phyloP scores from a whole-genome alignment of 2,797 vertebrate genomes.

The Sebastes melanostomus region DNA sequence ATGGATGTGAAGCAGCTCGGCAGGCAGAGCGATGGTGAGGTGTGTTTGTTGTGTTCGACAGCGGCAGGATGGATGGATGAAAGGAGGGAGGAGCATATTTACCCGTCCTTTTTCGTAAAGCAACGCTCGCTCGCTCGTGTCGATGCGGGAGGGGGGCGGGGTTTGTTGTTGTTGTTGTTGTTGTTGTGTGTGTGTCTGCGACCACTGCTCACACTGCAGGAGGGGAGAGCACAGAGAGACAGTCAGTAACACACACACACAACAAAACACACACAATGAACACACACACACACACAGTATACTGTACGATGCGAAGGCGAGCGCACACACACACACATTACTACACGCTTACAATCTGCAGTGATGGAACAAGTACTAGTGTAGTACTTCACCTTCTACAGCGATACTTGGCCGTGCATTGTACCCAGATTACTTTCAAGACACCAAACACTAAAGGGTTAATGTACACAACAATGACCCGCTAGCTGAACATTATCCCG shows the following conservation, averaged over 20 bases:
- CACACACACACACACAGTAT: neutral
- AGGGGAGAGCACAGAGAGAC: slow-evolving; percentile 66
- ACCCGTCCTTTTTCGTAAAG: slow-evolving; percentile 66
- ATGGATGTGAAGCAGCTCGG: no score
- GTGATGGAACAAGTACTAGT: no score
- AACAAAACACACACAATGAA: neutral
- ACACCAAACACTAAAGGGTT: no score
- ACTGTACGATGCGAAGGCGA: no score
- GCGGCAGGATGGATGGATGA: slow-evolving; percentile 9
- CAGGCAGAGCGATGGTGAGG: neutral
- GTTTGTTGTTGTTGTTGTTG: slow-evolving; percentile 57
- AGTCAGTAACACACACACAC: slow-evolving; percentile 54
- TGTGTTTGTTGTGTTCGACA: neutral
- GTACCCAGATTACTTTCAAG: no score
- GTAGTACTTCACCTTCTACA: no score
- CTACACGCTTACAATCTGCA: no score
- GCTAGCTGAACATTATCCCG: no score
- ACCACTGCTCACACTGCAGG: slow-evolving; percentile 76
- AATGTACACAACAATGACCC: no score
- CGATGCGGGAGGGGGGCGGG: slow-evolving; percentile 61
- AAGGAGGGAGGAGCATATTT: slow-evolving; percentile 67
- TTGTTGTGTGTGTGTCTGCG: slow-evolving; percentile 68
- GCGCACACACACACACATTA: no score
- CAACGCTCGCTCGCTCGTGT: slow-evolving; percentile 49
- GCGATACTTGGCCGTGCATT: no score